Base-by-base conservation (phyloP, 1,140 invertebrate genomes). In the Drosophila truncata region DNA sequence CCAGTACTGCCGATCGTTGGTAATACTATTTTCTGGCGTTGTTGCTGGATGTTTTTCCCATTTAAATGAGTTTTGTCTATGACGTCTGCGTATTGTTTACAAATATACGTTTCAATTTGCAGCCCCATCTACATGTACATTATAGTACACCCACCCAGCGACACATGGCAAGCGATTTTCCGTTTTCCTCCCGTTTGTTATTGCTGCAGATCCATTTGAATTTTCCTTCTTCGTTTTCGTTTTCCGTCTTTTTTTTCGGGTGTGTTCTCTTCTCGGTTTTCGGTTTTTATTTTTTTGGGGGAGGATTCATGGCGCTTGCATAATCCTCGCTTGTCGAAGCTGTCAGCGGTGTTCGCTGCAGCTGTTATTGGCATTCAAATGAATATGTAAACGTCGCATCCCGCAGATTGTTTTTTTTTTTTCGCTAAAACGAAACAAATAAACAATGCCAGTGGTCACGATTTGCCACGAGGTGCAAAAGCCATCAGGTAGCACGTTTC, bases 351-450 rank as follows among this genome's bases (percentile, higher is more conserved):
- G 46, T 27, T 57, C 59, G 61, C 42, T 71, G 80, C 84, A 74
- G 77, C 84, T 88, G 84, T 73, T 83, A 81, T 87, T 88, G 84
- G 80, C 85, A 90, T 90, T 88, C 80, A 90, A 90, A 88, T 90
- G 81, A 84, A 90, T 84, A 90, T 81, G 85, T 85, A 76, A 87
- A 77, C 73, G 67, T 84, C 72, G 81, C 82, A 62, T 60, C 67
- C 50, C 52, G 23, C 44, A 60, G 64, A 83, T 76, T 76, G 79
- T 70, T 82, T 67, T 67, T 29, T 29, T 29, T 8, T 29, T 29
- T 29, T 83, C 29, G 75, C 76, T 65, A 59, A 47, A 66, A 44
- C 42, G 33, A 80, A 64, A 58, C 52, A 75, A 37, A 63, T 62
- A 61, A 69, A 76, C 70, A 75, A 63, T 59, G 42, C 9, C 57